Conservation (phyloP, 2,113 vertebrate genomes). For the Delphinus delphis region DNA sequence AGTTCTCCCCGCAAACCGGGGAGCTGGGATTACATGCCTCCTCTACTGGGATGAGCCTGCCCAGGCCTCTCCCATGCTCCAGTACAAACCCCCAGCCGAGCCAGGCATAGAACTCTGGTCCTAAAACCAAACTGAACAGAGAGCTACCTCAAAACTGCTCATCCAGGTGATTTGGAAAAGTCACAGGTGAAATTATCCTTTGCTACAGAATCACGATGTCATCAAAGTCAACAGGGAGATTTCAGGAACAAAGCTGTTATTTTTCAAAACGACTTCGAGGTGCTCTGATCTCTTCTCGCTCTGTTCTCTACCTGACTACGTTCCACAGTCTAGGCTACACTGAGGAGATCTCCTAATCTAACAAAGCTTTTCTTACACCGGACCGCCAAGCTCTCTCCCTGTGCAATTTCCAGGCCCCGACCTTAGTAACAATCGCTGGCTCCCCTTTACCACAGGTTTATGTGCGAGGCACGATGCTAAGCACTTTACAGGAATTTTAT, state of each 20-base stretch:
- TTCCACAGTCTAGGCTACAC: not conserved
- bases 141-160: not conserved
- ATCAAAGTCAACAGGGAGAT: not conserved
- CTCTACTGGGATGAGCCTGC: rapidly evolving
- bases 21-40: not conserved
- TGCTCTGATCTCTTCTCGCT: not conserved
- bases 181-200: not conserved
- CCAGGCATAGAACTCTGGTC: not conserved
- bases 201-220: not conserved
- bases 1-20: not conserved
- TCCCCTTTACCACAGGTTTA: not conserved
- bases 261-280: not conserved
- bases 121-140: not conserved
- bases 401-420: not conserved
- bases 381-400: not conserved
- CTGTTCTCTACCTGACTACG: not conserved
- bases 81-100: too few relatives aligned
- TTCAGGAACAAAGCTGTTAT: not conserved
- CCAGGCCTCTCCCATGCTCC: rapidly evolving
- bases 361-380: not conserved
- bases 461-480: not conserved
- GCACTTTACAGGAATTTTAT: not conserved
- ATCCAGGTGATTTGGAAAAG: not conserved
- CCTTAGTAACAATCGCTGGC: not conserved
- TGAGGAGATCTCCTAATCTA: not conserved